Conservation (phyloP, 2,113 vertebrate species). For the Pelodiscus sinensis region DNA sequence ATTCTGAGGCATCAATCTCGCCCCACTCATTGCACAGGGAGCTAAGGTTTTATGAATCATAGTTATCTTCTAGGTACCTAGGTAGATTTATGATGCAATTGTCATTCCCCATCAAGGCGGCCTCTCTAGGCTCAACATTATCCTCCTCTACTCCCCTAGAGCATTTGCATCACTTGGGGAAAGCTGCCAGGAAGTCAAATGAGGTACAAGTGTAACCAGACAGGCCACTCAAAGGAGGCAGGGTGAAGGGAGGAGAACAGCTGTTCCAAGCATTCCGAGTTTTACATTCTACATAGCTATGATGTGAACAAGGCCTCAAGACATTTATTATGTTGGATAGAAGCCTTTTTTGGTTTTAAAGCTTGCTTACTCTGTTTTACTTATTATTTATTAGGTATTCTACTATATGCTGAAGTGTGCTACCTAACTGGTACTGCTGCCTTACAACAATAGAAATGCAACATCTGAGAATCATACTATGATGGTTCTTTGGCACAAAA, state of each 20-base stretch:
- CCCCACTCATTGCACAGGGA: not conserved
- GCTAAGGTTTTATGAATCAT: not conserved
- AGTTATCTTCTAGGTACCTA: not conserved
- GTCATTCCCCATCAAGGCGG: not conserved
- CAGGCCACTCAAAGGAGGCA: not conserved
- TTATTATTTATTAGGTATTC: not conserved
- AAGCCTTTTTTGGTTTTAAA: conserved; percentile 36
- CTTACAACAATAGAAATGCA: not conserved
- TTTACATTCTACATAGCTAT: conserved; percentile 53
- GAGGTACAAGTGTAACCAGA: conserved; percentile 49
- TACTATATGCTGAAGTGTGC: not conserved
- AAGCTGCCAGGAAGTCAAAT: conserved; percentile 49
- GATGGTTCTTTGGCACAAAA: not conserved
- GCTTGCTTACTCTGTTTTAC: not conserved
- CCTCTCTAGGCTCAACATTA: conserved; percentile 3
- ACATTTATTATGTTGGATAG: conserved; percentile 51
- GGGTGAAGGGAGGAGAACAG: conserved; percentile 13
- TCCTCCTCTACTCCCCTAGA: not conserved
- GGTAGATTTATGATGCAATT: not conserved
- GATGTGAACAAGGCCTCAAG: conserved; percentile 29
- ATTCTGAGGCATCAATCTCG: not conserved
- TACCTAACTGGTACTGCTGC: not conserved
- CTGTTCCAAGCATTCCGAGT: conserved; percentile 63
- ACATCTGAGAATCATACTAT: not conserved
- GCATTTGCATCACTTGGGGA: conserved; percentile 60